These are phyloP conservation scores for Lysiphlebus fabarum DNA, from an alignment of 1,140 invertebrate genomes.

Conservation along the genomic window DNA sequence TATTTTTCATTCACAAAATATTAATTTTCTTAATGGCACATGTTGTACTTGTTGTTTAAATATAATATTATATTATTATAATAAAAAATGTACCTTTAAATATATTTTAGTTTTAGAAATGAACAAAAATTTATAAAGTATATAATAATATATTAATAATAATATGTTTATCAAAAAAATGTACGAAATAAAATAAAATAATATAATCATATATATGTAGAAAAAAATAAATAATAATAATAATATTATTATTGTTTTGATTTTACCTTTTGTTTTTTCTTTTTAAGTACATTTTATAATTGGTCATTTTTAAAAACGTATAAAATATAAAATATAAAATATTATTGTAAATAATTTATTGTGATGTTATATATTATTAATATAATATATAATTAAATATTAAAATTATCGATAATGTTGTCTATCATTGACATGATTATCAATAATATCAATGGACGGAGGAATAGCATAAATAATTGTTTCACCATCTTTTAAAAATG, in stretches of 20 bases:
- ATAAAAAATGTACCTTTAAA: background rate
- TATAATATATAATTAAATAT: background rate
- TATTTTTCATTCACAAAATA: slow-evolving; percentile 8
- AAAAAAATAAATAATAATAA: too few relatives aligned
- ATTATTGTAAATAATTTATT: background rate
- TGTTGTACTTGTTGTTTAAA: too few relatives aligned
- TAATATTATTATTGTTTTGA: too few relatives aligned
- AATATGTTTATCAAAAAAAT: too few relatives aligned
- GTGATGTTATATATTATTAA: too few relatives aligned
- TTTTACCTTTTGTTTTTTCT: too few relatives aligned
- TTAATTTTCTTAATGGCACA: slow-evolving; percentile 4
- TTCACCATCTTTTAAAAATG: slow-evolving; percentile 63
- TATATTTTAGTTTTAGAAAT: background rate
- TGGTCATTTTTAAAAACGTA: background rate
- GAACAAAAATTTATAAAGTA: too few relatives aligned
- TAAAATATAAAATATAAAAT: background rate
- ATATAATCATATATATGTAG: too few relatives aligned
- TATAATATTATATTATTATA: background rate
- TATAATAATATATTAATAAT: too few relatives aligned
- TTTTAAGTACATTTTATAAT: slow-evolving; percentile 9
- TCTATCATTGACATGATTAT: slow-evolving; percentile 23
- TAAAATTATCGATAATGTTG: background rate
- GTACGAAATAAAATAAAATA: too few relatives aligned
- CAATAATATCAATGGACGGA: slow-evolving; percentile 47
- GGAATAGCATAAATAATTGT: slow-evolving; percentile 59